Percentiles rank a stretch among this genome's conserved stretches.
These are phyloP conservation scores for Pachyrhynchus sulphureomaculatus DNA, from an alignment of 1,140 invertebrate species.

Conservation along the genomic window DNA sequence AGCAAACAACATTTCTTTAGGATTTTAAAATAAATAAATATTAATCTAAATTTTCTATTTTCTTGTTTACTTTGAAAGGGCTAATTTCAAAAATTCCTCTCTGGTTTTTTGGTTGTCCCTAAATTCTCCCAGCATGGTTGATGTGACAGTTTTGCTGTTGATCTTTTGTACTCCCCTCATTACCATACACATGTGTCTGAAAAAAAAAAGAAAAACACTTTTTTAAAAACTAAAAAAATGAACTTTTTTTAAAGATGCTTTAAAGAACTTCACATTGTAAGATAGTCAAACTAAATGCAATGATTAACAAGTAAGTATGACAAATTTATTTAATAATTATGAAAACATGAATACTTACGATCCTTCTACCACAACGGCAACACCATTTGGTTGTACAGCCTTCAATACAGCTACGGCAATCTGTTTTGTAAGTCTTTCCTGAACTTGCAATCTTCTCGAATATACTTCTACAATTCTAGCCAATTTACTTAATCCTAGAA, in stretches of 20 bases:
- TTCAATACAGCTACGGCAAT: slow-evolving; percentile 96
- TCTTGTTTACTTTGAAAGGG: slow-evolving; percentile 68
- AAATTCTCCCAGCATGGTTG: slow-evolving; percentile 99
- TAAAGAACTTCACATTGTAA: too few species aligned
- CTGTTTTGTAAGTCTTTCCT: slow-evolving; percentile 97
- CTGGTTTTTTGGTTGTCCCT: slow-evolving; percentile 97
- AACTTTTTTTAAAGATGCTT: too few species aligned
- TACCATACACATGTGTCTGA: slow-evolving; percentile 99
- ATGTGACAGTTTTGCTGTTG: slow-evolving; percentile 97
- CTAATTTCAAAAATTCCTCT: slow-evolving; percentile 95
- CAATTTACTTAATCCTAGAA: slow-evolving; percentile 65
- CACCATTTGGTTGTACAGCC: slow-evolving; percentile 94
- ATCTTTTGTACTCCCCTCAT: slow-evolving; percentile 99
- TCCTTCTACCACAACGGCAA: slow-evolving; percentile 97
- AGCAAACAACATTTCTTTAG: too few species aligned
- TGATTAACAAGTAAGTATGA: too few species aligned
- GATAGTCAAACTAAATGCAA: too few species aligned
- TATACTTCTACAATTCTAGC: slow-evolving; percentile 94
- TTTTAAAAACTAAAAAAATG: slow-evolving; percentile 2
- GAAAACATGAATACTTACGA: slow-evolving; percentile 89
- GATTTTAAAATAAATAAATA: background rate
- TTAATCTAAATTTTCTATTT: background rate
- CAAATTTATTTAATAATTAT: too few species aligned
- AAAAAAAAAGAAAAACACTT: slow-evolving; percentile 44
- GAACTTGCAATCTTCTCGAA: slow-evolving; percentile 93